phyloP scores from a whole-genome alignment of 2,888 invertebrate genomes.

The Cenopis cana region DNA sequence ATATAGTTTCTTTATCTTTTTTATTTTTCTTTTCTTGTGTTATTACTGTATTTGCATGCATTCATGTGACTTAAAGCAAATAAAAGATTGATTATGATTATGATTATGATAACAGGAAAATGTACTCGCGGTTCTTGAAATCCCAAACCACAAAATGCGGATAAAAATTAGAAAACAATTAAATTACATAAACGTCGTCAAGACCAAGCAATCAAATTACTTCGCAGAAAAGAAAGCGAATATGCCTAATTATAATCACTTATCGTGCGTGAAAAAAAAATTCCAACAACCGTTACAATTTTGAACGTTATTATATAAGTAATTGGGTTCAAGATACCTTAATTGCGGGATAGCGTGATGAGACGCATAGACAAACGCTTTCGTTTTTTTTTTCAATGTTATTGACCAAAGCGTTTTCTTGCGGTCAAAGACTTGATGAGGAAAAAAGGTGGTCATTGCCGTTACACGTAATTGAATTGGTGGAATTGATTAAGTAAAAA shows the following conservation, averaged over 20 bases:
- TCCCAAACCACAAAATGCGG: background rate
- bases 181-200: background rate
- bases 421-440: conserved; percentile 27
- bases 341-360: conserved; percentile 22
- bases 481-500: too few species aligned
- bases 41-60: too few species aligned
- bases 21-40: too few species aligned
- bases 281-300: background rate
- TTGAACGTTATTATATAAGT: background rate
- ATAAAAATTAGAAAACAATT: background rate
- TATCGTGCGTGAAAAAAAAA: conserved; percentile 8
- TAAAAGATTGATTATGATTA: too few species aligned
- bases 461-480: background rate
- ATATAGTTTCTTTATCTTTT: too few species aligned
- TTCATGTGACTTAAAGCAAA: too few species aligned
- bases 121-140: background rate
- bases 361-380: conserved; percentile 34
- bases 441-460: conserved; percentile 16
- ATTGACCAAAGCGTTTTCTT: conserved; percentile 33
- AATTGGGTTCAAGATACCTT: conserved; percentile 13
- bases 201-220: conserved; percentile 9
- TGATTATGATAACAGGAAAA: too few species aligned
- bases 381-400: conserved; percentile 37
- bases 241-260: conserved; percentile 18
- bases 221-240: conserved; percentile 24